Percentiles rank a stretch among this genome's conserved stretches.
Conservation (phyloP, 2,797 vertebrate species). For the Alcedo atthis region DNA sequence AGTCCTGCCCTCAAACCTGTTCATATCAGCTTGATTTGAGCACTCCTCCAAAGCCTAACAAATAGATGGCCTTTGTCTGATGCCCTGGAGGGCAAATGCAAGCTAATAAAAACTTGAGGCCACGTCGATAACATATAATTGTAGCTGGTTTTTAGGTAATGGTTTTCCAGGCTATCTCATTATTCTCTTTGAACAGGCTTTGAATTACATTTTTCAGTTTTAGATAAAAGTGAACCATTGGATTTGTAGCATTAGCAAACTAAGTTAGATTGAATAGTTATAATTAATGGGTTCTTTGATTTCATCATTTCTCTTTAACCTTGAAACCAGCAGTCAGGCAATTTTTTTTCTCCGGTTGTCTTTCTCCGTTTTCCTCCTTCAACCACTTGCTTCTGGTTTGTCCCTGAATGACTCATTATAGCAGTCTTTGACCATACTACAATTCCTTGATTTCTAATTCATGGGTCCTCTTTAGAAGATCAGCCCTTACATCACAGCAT, state of each 20-base stretch:
- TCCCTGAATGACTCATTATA: neutral
- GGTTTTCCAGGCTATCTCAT: constrained; percentile 45
- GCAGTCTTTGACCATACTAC: neutral
- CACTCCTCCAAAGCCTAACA: constrained; percentile 12
- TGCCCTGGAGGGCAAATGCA: constrained; percentile 31
- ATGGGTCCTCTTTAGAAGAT: neutral
- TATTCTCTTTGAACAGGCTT: constrained; percentile 57
- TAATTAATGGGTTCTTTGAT: constrained; percentile 43
- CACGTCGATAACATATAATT: constrained; percentile 28
- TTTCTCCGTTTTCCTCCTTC: neutral
- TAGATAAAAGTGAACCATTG: constrained; percentile 37
- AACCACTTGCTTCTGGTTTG: neutral
- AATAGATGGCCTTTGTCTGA: constrained; percentile 43
- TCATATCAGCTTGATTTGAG: neutral
- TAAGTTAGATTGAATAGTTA: constrained; percentile 20
- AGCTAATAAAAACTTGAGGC: constrained; percentile 52
- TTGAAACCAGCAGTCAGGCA: constrained; percentile 15
- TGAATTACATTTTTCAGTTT: constrained; percentile 39
- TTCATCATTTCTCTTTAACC: constrained; percentile 42
- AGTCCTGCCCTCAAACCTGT: neutral
- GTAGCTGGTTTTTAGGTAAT: constrained; percentile 48
- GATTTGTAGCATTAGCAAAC: constrained; percentile 52
- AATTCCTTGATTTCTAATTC: neutral
- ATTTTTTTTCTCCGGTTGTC: neutral
- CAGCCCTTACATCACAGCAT: neutral